These are phyloP conservation scores for Prorops nasuta DNA, from an alignment of 1,140 invertebrate genomes.

Conservation along the genomic window DNA sequence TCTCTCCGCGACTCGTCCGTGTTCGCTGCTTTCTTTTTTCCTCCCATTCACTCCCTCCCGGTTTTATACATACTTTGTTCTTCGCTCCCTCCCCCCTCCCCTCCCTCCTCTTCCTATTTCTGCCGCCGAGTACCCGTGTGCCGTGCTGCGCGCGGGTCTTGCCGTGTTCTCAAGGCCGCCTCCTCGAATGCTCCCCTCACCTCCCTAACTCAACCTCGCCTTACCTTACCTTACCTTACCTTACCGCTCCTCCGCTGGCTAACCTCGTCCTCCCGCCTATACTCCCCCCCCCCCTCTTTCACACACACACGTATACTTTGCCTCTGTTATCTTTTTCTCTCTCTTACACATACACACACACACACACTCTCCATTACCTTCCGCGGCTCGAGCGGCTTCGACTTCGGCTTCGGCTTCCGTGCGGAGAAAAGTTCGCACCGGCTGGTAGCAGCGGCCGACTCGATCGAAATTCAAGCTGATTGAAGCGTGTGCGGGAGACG, in stretches of 20 bases:
- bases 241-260: too few species aligned
- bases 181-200: slow-evolving; percentile 27
- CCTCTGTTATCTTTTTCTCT: too few species aligned
- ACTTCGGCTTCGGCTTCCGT: slow-evolving; percentile 14
- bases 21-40: slow-evolving; percentile 30
- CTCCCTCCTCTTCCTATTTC: slow-evolving; percentile 18
- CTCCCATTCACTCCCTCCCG: slow-evolving; percentile 19
- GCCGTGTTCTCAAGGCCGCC: too few species aligned
- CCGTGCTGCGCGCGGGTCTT: too few species aligned
- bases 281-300: neutral
- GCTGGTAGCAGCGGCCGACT: too few species aligned
- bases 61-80: slow-evolving; percentile 12
- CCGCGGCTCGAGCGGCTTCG: too few species aligned
- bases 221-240: slow-evolving; percentile 17
- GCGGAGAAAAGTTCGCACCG: too few species aligned
- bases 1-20: slow-evolving; percentile 38
- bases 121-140: too few species aligned
- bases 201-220: slow-evolving; percentile 22
- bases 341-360: too few species aligned
- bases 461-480: slow-evolving; percentile 19
- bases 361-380: too few species aligned
- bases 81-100: slow-evolving; percentile 17
- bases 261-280: neutral
- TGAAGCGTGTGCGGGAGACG: too few species aligned
- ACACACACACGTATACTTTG: neutral